Conservation (phyloP, 2,888 invertebrate genomes). For the Lithodes maja region DNA sequence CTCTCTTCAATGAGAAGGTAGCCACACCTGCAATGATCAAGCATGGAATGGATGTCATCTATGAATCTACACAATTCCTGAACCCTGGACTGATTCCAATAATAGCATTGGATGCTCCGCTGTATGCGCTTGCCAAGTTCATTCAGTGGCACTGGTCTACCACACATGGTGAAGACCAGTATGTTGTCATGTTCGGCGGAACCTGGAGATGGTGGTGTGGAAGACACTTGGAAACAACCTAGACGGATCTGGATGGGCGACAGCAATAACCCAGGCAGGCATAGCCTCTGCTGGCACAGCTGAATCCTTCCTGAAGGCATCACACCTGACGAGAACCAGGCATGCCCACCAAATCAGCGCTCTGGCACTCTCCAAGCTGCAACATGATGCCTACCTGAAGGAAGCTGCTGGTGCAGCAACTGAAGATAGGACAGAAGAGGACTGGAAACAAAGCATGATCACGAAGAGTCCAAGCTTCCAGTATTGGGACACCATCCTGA, state of each 20-base stretch:
- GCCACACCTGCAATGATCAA: conserved; percentile 9
- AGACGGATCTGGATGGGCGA: conserved; percentile 27
- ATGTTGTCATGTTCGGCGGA: conserved; percentile 14
- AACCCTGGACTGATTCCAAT: conserved; percentile 1
- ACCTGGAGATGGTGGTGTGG: conserved; percentile 7
- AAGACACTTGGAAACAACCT: conserved; percentile 18
- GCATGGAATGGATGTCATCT: conserved; percentile 17
- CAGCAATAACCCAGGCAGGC: conserved; percentile 7
- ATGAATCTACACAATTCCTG: not conserved
- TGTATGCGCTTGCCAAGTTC: not conserved
- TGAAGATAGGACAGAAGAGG: no score
- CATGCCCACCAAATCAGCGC: conserved; percentile 13
- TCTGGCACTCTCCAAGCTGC: conserved; percentile 30
- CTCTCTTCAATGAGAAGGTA: conserved; percentile 11
- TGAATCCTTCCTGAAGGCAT: not conserved
- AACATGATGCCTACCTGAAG: conserved; percentile 19
- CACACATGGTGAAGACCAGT: conserved; percentile 5
- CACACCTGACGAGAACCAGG: conserved; percentile 21
- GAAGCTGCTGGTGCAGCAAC: not conserved
- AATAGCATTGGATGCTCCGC: not conserved
- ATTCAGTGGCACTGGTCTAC: conserved; percentile 16
- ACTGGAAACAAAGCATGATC: no score
- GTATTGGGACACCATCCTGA: no score
- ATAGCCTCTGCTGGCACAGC: not conserved
- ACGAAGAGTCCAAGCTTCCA: no score